Conservation (phyloP, 2,888 invertebrate species). For the Globia sparganii region DNA sequence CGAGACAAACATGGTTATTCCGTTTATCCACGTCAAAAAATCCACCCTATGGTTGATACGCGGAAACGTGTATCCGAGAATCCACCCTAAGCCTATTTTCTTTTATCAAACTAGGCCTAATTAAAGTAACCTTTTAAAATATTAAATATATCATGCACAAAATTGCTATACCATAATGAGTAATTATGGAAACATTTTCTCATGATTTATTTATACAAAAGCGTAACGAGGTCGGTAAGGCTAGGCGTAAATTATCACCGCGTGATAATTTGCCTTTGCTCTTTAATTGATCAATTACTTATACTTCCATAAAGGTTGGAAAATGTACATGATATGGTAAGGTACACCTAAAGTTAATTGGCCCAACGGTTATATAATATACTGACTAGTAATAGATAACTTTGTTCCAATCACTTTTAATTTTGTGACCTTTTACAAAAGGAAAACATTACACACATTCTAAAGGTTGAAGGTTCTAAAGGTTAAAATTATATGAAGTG, state of each 20-base stretch:
- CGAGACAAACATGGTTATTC: background rate
- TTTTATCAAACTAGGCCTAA: background rate
- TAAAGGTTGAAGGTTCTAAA: too few species aligned
- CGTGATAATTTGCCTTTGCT: conserved; percentile 21
- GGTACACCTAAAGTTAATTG: background rate
- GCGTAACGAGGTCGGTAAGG: background rate
- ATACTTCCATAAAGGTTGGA: background rate
- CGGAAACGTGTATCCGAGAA: too few species aligned
- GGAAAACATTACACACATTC: background rate
- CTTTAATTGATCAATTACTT: conserved; percentile 7
- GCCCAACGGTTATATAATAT: background rate
- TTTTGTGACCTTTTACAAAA: background rate
- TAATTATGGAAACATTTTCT: conserved; percentile 4
- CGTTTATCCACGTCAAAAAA: too few species aligned
- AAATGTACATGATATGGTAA: conserved; percentile 1
- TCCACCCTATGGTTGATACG: too few species aligned
- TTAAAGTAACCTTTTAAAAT: background rate
- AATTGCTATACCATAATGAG: background rate
- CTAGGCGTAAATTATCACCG: conserved; percentile 16
- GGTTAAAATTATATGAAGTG: too few species aligned
- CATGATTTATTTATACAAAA: conserved; percentile 30
- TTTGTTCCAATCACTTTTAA: background rate
- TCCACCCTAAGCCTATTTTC: too few species aligned
- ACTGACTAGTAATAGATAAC: background rate
- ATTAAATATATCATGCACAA: background rate